phyloP scores from a whole-genome alignment of 2,797 vertebrate genomes.

The Balearica regulorum region DNA sequence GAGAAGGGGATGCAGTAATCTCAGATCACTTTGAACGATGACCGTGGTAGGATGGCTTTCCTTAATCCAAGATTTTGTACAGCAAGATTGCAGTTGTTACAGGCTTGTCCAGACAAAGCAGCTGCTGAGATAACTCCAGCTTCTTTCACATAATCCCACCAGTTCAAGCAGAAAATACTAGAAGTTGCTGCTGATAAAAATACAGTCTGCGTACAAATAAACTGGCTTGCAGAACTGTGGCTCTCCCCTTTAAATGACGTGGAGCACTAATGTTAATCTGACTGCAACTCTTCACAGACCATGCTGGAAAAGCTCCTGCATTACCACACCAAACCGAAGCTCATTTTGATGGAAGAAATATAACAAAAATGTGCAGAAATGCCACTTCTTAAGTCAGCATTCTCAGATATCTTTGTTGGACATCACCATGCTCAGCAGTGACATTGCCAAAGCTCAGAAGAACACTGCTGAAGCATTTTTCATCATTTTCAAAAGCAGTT shows the following conservation, averaged over 20 bases:
- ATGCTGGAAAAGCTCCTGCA: neutral
- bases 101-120: neutral
- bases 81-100: neutral
- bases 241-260: neutral
- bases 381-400: neutral
- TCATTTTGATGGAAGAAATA: neutral
- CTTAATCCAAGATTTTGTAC: neutral
- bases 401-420: neutral
- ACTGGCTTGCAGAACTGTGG: neutral
- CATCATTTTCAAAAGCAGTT: neutral
- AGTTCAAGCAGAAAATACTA: slow-evolving; percentile 11
- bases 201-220: slow-evolving; percentile 6
- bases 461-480: neutral
- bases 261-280: neutral
- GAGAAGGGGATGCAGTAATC: neutral
- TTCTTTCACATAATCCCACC: neutral
- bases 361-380: neutral
- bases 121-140: neutral
- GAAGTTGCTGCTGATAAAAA: slow-evolving; percentile 34
- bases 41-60: neutral
- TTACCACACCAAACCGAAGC: neutral
- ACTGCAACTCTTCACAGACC: neutral
- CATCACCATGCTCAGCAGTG: rapidly evolving
- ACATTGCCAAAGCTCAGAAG: neutral
- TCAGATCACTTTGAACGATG: neutral